phyloP scores from a whole-genome alignment of 92 coral and sea anemone genomes.

The Zoanthus sociatus region DNA sequence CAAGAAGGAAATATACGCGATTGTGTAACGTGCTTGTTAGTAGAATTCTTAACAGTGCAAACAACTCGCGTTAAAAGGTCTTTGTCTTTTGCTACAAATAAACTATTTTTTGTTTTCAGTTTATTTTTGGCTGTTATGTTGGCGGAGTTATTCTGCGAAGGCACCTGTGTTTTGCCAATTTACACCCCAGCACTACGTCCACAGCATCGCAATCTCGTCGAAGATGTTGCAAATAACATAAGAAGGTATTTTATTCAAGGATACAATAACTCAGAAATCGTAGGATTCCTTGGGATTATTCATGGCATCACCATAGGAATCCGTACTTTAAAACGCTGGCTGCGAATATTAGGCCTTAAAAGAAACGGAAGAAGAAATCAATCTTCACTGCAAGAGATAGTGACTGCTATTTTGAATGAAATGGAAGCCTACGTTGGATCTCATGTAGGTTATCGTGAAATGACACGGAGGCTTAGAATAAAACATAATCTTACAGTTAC shows the following conservation, averaged over 20 bases:
- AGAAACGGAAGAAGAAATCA: constrained; percentile 36
- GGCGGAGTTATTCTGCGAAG: background rate
- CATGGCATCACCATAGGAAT: constrained; percentile 43
- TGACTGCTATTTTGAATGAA: constrained; percentile 56
- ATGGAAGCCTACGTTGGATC: constrained; percentile 54
- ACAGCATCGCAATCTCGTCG: background rate
- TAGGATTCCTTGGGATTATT: constrained; percentile 37
- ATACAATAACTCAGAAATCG: constrained; percentile 28
- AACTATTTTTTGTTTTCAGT: no score
- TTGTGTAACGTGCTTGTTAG: no score
- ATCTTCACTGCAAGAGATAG: constrained; percentile 39
- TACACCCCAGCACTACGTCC: constrained; percentile 33
- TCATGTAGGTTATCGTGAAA: constrained; percentile 56
- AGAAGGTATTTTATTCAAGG: constrained; percentile 30
- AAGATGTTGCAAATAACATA: constrained; percentile 1
- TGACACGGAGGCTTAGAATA: constrained; percentile 59
- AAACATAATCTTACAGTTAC: constrained; percentile 53
- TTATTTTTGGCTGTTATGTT: no score
- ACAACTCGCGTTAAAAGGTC: no score
- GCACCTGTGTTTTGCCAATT: constrained; percentile 40
- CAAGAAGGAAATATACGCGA: no score
- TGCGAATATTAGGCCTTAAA: constrained; percentile 34
- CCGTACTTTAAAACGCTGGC: constrained; percentile 52
- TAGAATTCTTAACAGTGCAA: no score
- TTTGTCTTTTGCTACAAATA: no score